Evolutionary conservation across 2,113 vertebrate genomes (phyloP).

Genomic region (Leucopsar rothschildi): DNA sequence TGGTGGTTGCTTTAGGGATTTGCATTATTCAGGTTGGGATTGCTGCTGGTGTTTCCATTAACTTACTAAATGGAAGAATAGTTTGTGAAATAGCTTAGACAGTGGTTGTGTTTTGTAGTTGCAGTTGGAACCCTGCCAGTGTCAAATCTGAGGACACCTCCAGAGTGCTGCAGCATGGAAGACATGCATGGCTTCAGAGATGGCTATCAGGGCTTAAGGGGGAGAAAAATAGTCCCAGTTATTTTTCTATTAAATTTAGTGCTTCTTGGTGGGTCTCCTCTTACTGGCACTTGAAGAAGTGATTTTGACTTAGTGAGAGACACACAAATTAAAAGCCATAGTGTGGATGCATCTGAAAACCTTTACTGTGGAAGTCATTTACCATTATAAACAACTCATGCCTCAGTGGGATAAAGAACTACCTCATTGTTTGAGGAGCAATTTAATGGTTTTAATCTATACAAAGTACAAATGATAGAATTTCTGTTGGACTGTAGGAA

Average conservation of each 20-base stretch:
- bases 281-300: not conserved
- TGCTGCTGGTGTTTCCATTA: not conserved
- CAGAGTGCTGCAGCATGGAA: not conserved
- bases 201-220: not conserved
- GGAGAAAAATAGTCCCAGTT: not conserved
- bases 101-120: not conserved
- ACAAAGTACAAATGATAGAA: not conserved
- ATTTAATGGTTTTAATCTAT: not conserved
- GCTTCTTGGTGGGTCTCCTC: not conserved
- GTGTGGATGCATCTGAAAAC: not conserved
- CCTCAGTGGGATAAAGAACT: not conserved
- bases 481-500: not conserved
- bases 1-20: not conserved
- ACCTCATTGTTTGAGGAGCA: not conserved
- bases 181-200: not conserved
- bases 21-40: not conserved
- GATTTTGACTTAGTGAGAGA: not conserved
- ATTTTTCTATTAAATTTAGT: not conserved
- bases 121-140: not conserved
- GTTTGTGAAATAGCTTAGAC: not conserved
- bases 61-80: not conserved
- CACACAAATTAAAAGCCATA: not conserved
- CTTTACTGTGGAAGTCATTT: not conserved
- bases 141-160: not conserved
- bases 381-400: not conserved